Conservation (phyloP, 2,113 vertebrate genomes). For the Coryphaenoides rupestris region DNA sequence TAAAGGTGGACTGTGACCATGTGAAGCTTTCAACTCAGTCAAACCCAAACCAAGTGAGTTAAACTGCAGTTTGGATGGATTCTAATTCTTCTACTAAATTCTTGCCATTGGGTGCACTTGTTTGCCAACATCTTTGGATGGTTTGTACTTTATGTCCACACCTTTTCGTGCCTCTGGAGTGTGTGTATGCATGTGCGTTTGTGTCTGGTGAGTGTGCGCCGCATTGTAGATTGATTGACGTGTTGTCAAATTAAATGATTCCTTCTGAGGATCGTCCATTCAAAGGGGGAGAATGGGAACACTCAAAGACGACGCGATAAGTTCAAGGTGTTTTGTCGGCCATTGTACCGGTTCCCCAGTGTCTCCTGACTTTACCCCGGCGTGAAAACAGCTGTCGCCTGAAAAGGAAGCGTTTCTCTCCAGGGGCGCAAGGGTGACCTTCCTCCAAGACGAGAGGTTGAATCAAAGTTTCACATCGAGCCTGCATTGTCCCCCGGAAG, state of each 20-base stretch:
- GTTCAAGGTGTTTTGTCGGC: constrained; percentile 49
- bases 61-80: no score
- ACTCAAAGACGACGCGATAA: constrained; percentile 49
- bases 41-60: no score
- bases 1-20: no score
- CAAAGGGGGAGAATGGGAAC: constrained; percentile 43
- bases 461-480: constrained; percentile 77
- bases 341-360: constrained; percentile 47
- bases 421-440: constrained; percentile 53
- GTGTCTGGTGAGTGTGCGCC: neutral
- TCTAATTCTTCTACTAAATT: no score
- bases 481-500: constrained; percentile 62
- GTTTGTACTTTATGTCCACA: neutral
- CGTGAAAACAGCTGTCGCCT: constrained; percentile 74
- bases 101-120: no score
- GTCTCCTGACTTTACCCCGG: constrained; percentile 72
- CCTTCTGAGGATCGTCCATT: constrained; percentile 30
- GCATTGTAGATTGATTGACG: constrained; percentile 44
- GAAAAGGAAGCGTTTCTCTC: constrained; percentile 66
- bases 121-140: neutral
- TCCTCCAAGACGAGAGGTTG: constrained; percentile 56
- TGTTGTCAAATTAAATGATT: constrained; percentile 52
- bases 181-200: neutral
- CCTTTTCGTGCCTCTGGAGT: no score
- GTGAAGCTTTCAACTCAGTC: no score